Percentiles rank a stretch among this genome's conserved stretches.
Conservation (phyloP, 2,888 invertebrate species). For the Chalcosyrphus nemorum region DNA sequence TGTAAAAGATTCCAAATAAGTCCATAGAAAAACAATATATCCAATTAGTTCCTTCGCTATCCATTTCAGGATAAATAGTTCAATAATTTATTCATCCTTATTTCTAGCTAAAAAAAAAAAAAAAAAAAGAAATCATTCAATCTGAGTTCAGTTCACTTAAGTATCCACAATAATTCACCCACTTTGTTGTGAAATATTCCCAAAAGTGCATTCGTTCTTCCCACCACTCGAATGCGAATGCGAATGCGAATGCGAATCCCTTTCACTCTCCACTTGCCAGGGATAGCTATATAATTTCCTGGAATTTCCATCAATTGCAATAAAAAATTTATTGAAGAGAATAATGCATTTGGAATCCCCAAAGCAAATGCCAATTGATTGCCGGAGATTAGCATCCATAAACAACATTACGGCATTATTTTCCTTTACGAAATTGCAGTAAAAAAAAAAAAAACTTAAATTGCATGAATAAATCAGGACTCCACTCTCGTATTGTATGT, state of each 20-base stretch:
- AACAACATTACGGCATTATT: slow-evolving; percentile 72
- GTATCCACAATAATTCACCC: slow-evolving; percentile 54
- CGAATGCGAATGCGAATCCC: no score
- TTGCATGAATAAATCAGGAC: slow-evolving; percentile 73
- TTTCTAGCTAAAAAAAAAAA: no score
- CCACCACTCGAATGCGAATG: no score
- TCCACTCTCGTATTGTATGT: no score
- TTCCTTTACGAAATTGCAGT: slow-evolving; percentile 52
- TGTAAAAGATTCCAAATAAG: no score
- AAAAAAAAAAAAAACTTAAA: slow-evolving; percentile 69
- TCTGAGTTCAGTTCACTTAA: slow-evolving; percentile 21
- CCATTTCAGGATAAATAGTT: no score
- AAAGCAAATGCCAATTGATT: slow-evolving; percentile 73
- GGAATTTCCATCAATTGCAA: slow-evolving; percentile 70
- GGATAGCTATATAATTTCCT: slow-evolving; percentile 63
- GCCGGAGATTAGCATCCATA: slow-evolving; percentile 73
- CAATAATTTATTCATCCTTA: slow-evolving; percentile 28
- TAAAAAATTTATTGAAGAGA: slow-evolving; percentile 65
- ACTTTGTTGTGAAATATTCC: slow-evolving; percentile 29
- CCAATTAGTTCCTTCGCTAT: background rate
- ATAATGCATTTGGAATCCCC: slow-evolving; percentile 69
- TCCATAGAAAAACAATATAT: no score
- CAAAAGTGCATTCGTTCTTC: slow-evolving; percentile 60
- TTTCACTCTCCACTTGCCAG: slow-evolving; percentile 5
- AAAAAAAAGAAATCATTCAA: slow-evolving; percentile 47